Base-by-base conservation (phyloP, 2,113 vertebrate species). In the Poecile atricapillus region DNA sequence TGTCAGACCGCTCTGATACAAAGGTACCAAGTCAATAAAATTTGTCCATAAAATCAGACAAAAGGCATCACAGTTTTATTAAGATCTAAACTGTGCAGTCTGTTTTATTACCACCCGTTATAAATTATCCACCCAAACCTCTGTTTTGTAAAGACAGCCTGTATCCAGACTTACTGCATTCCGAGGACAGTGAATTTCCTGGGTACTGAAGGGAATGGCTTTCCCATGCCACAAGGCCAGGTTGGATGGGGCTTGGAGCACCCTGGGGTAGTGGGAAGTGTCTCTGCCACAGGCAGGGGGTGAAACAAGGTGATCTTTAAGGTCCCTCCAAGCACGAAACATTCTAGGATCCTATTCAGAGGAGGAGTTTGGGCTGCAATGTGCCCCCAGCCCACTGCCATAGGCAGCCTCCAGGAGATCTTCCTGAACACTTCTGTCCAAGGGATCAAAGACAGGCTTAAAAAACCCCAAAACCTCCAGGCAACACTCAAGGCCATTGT, bases 1-100 rank as follows among this genome's bases (percentile, higher is more conserved):
- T 47, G 30, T 39, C 78, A 87, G 84, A 67, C n/a, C 53, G 44
- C 80, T 56, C 65, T 90, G 46, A 31, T 64, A n/a, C 46, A 71
- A 35, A 90, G 81, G 31, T 37, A 59, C 7, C 27, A 43, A 75
- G 84, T 60, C 76, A 76, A 87, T 91, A 94, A 91, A 93, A 91
- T 76, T 56, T 76, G 67, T 28, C 92, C 81, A 82, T 95, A 90
- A 95, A 93, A 85, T 79, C 85, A 91, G 88, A 89, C 67, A 85
- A 21, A 27, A 93, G 50, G 69, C 50, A 58, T 18, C 17, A 30
- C 5, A 1, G 15, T 84, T 94, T 94, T 89, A 96, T 93, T 79
- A 90, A 85, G 87, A 88, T 71, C 83, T 88, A 94, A 95, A 83
- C 63, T 22, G 19, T 28, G 63, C 76, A 31, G 89, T 39, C 62